Conservation (phyloP, 1,140 invertebrate species). For the Coelopa frigida region DNA sequence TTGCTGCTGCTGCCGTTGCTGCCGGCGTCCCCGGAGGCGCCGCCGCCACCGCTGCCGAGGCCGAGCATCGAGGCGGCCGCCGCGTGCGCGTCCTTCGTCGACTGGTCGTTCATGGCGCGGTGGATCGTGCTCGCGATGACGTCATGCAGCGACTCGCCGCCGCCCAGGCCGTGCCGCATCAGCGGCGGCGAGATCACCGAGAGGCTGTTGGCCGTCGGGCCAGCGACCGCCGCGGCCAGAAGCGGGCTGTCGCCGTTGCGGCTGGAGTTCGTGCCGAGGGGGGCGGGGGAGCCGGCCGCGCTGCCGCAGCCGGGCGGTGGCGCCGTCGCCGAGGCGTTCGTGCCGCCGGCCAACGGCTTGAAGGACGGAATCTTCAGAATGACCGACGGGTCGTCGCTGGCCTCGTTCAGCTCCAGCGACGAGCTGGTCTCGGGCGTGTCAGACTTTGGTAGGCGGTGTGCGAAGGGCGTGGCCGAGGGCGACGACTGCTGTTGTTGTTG, state of each 20-base stretch:
- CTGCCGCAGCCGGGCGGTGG: constrained; percentile 42
- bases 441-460: constrained; percentile 40
- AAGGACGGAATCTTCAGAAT: constrained; percentile 91
- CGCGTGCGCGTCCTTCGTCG: constrained; percentile 15
- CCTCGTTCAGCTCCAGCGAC: constrained; percentile 47
- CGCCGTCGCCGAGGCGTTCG: constrained; percentile 45
- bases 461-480: constrained; percentile 15
- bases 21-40: constrained; percentile 19
- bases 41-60: constrained; percentile 10
- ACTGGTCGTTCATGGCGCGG: constrained; percentile 72
- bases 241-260: constrained; percentile 29
- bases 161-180: constrained; percentile 21
- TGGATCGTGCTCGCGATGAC: constrained; percentile 85
- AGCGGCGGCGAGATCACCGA: constrained; percentile 33
- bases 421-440: constrained; percentile 42
- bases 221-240: constrained; percentile 17
- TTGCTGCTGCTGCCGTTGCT: constrained; percentile 12
- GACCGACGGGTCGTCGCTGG: constrained; percentile 54
- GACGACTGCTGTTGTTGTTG: constrained; percentile 30
- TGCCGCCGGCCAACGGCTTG: constrained; percentile 61
- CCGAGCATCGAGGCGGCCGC: constrained; percentile 14
- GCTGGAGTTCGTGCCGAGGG: constrained; percentile 12
- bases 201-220: constrained; percentile 8
- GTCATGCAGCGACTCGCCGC: constrained; percentile 51
- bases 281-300: constrained; percentile 27